Evolutionary conservation across 2,797 vertebrate species (phyloP).

Genomic region (Gymnothorax reevesii): DNA sequence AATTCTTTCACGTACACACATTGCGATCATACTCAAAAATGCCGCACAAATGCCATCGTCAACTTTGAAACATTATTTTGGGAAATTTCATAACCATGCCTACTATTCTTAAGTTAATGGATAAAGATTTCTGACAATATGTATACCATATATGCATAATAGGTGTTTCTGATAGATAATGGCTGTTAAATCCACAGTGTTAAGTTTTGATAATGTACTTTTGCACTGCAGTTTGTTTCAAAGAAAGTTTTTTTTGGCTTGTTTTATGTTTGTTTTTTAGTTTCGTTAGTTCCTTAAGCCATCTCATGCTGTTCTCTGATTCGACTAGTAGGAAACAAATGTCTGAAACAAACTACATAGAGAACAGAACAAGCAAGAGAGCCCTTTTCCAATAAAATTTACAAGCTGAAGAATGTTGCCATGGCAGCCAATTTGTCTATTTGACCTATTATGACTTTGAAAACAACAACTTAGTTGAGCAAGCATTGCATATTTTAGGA

Average conservation of each 20-base stretch:
- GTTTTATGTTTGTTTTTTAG: too few species aligned
- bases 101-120: neutral
- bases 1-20: neutral
- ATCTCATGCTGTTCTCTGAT: neutral
- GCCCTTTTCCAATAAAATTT: neutral
- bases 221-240: too few species aligned
- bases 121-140: too few species aligned
- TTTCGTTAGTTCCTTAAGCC: neutral
- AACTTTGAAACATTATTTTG: neutral
- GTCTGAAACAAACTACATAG: neutral
- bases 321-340: neutral
- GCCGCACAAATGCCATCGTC: neutral
- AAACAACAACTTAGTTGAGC: neutral
- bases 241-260: too few species aligned
- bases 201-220: too few species aligned
- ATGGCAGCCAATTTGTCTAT: neutral
- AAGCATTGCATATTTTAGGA: neutral
- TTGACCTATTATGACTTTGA: neutral
- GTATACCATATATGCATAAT: too few species aligned
- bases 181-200: too few species aligned
- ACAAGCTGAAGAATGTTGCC: neutral
- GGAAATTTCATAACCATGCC: neutral
- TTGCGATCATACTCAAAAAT: neutral
- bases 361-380: neutral
- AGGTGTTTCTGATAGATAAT: too few species aligned